phyloP scores from a whole-genome alignment of 2,113 vertebrate genomes.

The Calypte anna region DNA sequence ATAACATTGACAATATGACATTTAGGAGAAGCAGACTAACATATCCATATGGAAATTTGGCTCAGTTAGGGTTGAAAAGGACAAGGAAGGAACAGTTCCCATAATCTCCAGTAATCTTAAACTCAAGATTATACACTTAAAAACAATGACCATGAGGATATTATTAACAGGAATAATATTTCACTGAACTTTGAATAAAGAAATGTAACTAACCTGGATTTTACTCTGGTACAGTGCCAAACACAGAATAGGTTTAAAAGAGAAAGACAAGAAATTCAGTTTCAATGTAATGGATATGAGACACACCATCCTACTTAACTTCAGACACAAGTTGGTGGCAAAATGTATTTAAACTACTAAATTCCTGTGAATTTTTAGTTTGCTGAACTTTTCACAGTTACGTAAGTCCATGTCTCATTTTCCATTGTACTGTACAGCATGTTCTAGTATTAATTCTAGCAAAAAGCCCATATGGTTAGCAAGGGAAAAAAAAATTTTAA shows the following conservation, averaged over 20 bases:
- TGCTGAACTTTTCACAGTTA: conserved; percentile 24
- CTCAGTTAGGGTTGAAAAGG: neutral
- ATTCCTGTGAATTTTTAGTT: neutral
- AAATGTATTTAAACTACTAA: neutral
- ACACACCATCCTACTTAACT: neutral
- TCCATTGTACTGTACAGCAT: conserved; percentile 20
- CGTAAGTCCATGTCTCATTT: conserved; percentile 1
- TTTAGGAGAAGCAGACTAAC: neutral
- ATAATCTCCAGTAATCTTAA: neutral
- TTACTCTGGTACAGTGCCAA: neutral
- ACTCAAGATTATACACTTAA: neutral
- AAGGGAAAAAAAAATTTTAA: conserved; percentile 17
- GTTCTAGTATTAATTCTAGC: conserved; percentile 41
- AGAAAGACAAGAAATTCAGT: neutral
- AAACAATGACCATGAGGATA: neutral
- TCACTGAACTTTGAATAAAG: neutral
- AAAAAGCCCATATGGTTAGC: conserved; percentile 41
- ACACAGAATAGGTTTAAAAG: neutral
- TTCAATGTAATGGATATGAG: neutral
- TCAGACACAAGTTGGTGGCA: neutral
- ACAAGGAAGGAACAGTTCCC: neutral
- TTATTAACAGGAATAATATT: neutral
- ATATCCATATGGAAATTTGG: neutral
- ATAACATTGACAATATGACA: rapidly evolving
- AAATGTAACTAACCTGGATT: neutral